Evolutionary conservation across 2,797 vertebrate species (phyloP).

Genomic region (Alosa sapidissima): DNA sequence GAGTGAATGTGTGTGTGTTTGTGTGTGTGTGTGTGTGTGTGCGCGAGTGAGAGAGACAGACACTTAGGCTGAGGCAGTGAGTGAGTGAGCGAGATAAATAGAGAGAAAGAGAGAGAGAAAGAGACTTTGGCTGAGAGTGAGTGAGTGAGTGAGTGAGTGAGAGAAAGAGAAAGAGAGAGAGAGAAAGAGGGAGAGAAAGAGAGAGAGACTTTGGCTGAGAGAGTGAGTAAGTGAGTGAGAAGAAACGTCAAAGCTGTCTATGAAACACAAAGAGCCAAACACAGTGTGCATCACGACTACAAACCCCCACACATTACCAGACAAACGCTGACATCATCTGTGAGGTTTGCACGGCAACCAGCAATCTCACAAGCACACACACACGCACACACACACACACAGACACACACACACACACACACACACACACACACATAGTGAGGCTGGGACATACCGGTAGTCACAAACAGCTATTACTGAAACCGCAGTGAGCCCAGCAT

Average conservation of each 20-base stretch:
- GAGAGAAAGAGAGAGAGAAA: too few species aligned
- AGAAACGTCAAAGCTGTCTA: background rate
- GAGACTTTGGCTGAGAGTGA: too few species aligned
- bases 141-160: too few species aligned
- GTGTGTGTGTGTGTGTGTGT: background rate
- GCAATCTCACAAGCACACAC: background rate
- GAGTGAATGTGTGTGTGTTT: background rate
- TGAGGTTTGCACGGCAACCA: background rate
- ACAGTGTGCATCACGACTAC: too few species aligned
- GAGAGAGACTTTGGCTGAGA: too few species aligned
- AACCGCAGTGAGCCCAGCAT: background rate
- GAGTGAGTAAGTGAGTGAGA: background rate
- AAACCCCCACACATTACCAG: conserved; percentile 2
- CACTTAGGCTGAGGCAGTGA: background rate
- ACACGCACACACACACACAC: background rate
- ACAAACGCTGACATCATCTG: background rate
- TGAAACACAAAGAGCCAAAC: conserved; percentile 9
- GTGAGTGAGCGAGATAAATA: background rate
- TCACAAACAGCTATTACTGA: background rate
- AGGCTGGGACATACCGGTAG: background rate
- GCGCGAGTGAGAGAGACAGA: background rate
- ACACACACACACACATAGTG: conserved; percentile 1
- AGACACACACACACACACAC: conserved; percentile 21
- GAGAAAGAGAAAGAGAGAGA: too few species aligned
- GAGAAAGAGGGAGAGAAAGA: too few species aligned